phyloP scores from a whole-genome alignment of 2,888 invertebrate species.

The Synanthedon formicaeformis region DNA sequence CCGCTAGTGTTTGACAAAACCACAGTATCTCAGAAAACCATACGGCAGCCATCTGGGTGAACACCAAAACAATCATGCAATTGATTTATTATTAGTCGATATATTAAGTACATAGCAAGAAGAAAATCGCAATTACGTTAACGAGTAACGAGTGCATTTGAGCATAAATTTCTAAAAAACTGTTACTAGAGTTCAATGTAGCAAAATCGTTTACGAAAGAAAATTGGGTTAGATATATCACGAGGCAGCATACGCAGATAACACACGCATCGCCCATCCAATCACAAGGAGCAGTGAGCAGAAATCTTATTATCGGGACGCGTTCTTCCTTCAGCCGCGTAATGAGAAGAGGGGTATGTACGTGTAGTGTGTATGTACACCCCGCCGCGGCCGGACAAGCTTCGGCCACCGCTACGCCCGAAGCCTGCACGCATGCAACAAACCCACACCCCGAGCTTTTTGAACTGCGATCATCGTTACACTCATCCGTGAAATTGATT shows the following conservation, averaged over 20 bases:
- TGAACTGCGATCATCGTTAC: conserved; percentile 68
- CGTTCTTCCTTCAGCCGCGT: conserved; percentile 44
- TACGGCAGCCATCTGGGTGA: conserved; percentile 42
- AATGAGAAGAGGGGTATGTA: conserved; percentile 31
- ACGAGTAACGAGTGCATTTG: no score
- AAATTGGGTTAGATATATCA: conserved; percentile 57
- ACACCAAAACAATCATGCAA: conserved; percentile 67
- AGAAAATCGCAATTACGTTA: no score
- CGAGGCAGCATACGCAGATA: conserved; percentile 48
- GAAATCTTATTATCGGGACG: conserved; percentile 60
- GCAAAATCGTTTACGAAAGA: conserved; percentile 39
- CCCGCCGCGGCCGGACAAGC: conserved; percentile 13
- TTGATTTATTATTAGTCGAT: conserved; percentile 55
- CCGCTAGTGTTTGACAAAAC: no score
- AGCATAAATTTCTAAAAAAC: conserved; percentile 1
- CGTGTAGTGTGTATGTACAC: conserved; percentile 10
- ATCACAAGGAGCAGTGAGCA: conserved; percentile 58
- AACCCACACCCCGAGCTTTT: conserved; percentile 48
- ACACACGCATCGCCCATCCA: conserved; percentile 65
- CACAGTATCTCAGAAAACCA: no score
- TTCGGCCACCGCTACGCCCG: conserved; percentile 8
- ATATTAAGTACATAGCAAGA: neutral
- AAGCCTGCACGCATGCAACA: conserved; percentile 33
- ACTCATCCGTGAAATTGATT: conserved; percentile 72
- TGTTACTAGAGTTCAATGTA: conserved; percentile 3